Evolutionary conservation across 2,888 invertebrate species (phyloP).

Genomic region (Crocallis elinguaria): DNA sequence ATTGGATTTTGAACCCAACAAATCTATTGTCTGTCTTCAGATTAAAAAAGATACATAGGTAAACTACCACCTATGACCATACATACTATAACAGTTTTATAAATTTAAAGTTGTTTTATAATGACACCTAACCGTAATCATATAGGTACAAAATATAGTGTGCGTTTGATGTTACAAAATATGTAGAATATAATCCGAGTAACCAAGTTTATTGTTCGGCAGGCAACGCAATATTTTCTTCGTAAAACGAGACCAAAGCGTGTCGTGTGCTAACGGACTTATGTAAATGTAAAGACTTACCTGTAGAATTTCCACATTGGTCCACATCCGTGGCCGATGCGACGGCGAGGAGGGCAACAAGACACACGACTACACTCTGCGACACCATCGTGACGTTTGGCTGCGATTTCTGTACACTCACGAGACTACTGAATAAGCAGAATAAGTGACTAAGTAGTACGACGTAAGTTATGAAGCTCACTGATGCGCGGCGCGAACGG

Average conservation of each 20-base stretch:
- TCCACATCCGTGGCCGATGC: slow-evolving; percentile 62
- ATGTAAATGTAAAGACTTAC: slow-evolving; percentile 60
- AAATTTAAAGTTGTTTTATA: no score
- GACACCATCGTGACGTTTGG: slow-evolving; percentile 63
- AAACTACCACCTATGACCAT: no score
- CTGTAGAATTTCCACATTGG: slow-evolving; percentile 71
- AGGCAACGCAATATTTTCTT: slow-evolving; percentile 26
- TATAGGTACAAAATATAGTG: no score
- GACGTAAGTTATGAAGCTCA: not conserved
- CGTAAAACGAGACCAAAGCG: slow-evolving; percentile 57
- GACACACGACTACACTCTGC: slow-evolving; percentile 59
- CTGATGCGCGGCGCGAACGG: not conserved
- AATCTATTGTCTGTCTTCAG: no score
- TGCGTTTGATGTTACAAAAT: no score
- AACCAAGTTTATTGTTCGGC: not conserved
- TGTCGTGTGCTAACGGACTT: slow-evolving; percentile 56
- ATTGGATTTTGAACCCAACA: no score
- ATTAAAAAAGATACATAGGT: no score
- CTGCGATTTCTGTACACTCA: slow-evolving; percentile 3
- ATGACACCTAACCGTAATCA: no score
- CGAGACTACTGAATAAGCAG: not conserved
- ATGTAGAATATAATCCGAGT: no score
- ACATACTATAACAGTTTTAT: no score
- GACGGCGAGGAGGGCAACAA: slow-evolving; percentile 49
- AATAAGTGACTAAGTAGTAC: no score